Conservation (phyloP, 2,797 vertebrate genomes). For the Spheniscus humboldti region DNA sequence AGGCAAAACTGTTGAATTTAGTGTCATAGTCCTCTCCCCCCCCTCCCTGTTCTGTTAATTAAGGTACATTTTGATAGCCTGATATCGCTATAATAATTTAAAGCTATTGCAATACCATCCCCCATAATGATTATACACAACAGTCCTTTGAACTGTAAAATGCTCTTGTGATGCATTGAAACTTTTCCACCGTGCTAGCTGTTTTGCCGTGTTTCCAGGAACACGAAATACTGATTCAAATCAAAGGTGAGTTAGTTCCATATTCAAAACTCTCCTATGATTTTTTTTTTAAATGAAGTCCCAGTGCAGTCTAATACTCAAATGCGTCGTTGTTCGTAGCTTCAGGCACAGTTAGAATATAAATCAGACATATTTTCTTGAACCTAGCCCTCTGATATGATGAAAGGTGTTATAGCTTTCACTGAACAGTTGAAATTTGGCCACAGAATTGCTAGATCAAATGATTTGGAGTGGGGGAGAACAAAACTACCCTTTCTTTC, state of each 20-base stretch:
- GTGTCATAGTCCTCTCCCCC: not conserved
- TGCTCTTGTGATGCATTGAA: not conserved
- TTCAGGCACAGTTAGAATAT: conserved; percentile 3
- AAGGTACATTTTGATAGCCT: conserved; percentile 27
- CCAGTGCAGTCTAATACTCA: conserved; percentile 1
- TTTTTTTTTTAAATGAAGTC: not conserved
- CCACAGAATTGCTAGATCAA: not conserved
- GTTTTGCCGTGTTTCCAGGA: not conserved
- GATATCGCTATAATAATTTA: conserved; percentile 17
- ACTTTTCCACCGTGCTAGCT: not conserved
- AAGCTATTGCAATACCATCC: conserved; percentile 52
- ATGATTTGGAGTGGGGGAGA: not conserved
- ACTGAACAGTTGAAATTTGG: not conserved
- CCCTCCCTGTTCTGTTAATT: not conserved
- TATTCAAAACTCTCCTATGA: not conserved
- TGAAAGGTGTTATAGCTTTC: not conserved
- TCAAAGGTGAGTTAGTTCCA: not conserved
- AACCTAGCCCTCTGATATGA: not conserved
- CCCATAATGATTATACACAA: not conserved
- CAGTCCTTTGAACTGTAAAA: not conserved
- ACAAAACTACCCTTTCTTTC: not conserved
- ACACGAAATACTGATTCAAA: not conserved
- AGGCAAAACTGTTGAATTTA: conserved; percentile 50
- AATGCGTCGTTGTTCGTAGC: not conserved
- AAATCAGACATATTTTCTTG: not conserved